phyloP scores from a whole-genome alignment of 2,797 vertebrate species.

The Liparis tanakae region DNA sequence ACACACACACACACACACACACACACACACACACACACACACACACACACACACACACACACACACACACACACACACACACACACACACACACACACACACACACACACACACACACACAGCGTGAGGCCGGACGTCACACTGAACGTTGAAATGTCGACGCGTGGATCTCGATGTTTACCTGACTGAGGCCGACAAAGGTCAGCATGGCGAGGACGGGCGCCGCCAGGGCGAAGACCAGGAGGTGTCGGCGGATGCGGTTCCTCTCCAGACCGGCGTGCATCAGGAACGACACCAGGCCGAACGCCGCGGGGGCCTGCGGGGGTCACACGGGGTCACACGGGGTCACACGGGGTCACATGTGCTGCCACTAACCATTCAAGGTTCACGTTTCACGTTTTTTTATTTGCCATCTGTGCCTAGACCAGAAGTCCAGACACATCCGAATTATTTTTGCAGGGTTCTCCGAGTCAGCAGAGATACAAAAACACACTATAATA shows the following conservation, averaged over 20 bases:
- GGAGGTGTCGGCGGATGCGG: constrained; percentile 95
- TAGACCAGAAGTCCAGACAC: too few species aligned
- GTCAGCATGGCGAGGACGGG: constrained; percentile 95
- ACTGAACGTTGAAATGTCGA: neutral
- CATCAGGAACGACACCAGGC: constrained; percentile 98
- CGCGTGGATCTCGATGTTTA: constrained; percentile 61
- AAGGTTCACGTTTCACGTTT: too few species aligned
- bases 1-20: neutral
- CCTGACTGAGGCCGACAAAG: constrained; percentile 96
- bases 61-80: neutral
- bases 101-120: neutral
- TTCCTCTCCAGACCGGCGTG: constrained; percentile 97
- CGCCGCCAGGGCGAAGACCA: constrained; percentile 95
- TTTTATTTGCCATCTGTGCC: too few species aligned
- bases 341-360: neutral
- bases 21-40: neutral
- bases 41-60: neutral
- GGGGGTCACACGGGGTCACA: neutral
- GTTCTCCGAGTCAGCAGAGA: too few species aligned
- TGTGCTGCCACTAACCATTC: neutral
- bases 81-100: neutral
- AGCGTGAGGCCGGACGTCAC: constrained; percentile 3
- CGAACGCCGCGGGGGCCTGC: constrained; percentile 97
- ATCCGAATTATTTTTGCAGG: too few species aligned
- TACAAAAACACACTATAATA: too few species aligned